phyloP scores from a whole-genome alignment of 2,113 vertebrate genomes.

The Phrynosoma blainvillii region DNA sequence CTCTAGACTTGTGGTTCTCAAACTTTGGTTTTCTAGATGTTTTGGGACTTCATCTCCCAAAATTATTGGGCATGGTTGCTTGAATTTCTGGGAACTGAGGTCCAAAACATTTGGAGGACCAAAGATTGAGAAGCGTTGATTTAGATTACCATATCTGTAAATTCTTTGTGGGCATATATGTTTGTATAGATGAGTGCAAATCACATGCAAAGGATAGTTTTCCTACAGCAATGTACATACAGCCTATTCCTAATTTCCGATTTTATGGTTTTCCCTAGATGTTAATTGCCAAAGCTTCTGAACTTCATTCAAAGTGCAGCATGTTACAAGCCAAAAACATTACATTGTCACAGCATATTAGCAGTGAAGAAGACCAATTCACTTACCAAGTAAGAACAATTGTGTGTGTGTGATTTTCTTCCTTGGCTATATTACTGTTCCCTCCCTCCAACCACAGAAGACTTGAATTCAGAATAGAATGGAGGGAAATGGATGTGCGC shows the following conservation, averaged over 20 bases:
- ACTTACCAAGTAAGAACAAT: conserved; percentile 70
- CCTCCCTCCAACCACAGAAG: not conserved
- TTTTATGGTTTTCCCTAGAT: conserved; percentile 58
- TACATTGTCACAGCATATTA: conserved; percentile 66
- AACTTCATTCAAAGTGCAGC: conserved; percentile 73
- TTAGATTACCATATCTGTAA: not conserved
- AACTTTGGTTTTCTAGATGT: too few species aligned
- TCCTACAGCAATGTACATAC: not conserved
- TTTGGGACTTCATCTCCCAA: too few species aligned
- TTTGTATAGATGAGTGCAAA: not conserved
- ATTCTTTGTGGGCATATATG: too few species aligned
- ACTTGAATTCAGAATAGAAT: not conserved
- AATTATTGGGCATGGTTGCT: too few species aligned
- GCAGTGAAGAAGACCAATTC: conserved; percentile 63
- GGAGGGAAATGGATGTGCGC: too few species aligned
- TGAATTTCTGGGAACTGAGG: too few species aligned
- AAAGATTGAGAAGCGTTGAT: too few species aligned
- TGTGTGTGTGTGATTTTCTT: too few species aligned
- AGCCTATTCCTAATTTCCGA: accelerated
- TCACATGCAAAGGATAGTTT: not conserved
- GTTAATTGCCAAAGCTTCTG: conserved; percentile 73
- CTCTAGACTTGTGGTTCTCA: too few species aligned
- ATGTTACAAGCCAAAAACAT: conserved; percentile 66
- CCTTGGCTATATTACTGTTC: too few species aligned
- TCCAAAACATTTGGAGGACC: too few species aligned